These are phyloP conservation scores for Phengaris alcon DNA, from an alignment of 2,888 invertebrate species.

Conservation along the genomic window DNA sequence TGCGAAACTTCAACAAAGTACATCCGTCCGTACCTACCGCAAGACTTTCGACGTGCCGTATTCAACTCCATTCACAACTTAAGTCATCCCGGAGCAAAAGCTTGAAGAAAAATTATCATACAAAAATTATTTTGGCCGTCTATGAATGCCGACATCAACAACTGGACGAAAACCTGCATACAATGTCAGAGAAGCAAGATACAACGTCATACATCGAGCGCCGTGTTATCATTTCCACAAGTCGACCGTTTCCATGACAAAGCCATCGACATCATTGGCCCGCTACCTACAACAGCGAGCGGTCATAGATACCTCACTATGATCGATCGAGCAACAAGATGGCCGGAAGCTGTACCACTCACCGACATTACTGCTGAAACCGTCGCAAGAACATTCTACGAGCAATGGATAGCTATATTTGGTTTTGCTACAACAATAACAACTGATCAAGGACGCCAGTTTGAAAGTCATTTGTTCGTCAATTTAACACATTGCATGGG, in stretches of 20 bases:
- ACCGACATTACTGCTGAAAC: not conserved
- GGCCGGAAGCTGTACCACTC: constrained; percentile 1
- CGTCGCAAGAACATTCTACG: not conserved
- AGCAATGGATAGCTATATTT: not conserved
- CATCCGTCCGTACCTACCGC: not conserved
- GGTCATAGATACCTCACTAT: no score
- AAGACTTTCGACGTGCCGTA: not conserved
- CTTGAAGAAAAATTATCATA: no score
- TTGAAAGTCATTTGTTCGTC: not conserved
- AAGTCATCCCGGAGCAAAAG: not conserved
- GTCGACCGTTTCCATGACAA: no score
- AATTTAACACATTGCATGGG: not conserved
- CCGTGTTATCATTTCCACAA: no score
- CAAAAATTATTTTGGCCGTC: no score
- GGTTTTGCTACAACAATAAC: not conserved
- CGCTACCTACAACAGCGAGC: no score
- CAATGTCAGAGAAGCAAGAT: no score
- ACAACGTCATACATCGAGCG: not conserved
- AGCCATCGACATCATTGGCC: no score
- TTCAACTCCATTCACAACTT: constrained; percentile 7
- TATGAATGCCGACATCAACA: no score
- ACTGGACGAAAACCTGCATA: no score
- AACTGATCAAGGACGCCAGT: constrained; percentile 1
- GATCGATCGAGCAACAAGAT: not conserved
- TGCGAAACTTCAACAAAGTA: not conserved